Evolutionary conservation across 1,140 invertebrate genomes (phyloP), one percentile per base, ranked within the genome.

Genomic region (Ooceraea biroi): DNA sequence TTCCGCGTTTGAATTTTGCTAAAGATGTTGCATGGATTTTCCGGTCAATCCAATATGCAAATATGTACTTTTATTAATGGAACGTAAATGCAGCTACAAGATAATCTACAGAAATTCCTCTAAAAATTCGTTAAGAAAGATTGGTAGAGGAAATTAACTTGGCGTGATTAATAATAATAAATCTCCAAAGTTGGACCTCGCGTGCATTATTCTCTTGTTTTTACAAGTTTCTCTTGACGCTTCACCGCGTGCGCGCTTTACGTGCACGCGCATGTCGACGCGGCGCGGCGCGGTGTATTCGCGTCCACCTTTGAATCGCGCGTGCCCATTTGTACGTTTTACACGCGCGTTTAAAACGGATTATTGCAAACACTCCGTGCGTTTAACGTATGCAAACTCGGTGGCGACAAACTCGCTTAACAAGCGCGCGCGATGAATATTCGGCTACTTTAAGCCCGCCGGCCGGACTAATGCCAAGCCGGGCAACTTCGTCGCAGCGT

Each of bases 311-410:
- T 22, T 41, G 57, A 55, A 78, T 78, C 61, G 74, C 74, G 27
- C 58, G 57, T 65, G 73, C 41, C 11, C 41, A 14, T 44, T 41
- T 30, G 25, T 44, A 71, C 76, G 76, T 57, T 80, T 80, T 71
- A 71, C 50, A 71, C 65, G 36, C 55, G 65, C 76, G 36, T 80
- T 80, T 71, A 69, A 80, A 80, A 80, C 65, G 76, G 76, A 80
- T 80, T 71, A 80, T 80, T 69, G 65, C 76, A 69, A 80, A 80
- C 76, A 80, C 65, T 50, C 50, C 76, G 52, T 36, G 65, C 65
- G 76, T 80, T 77, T 77, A 80, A 80, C 76, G 76, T 80, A 80
- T 80, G 76, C 76, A 80, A 80, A 80, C 76, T 80, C 76, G 65
- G 76, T 57, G 76, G 76, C 76, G 76, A 80, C 76, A 80, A 80